phyloP scores from a whole-genome alignment of 2,113 vertebrate species.

The Bujurquina vittata region DNA sequence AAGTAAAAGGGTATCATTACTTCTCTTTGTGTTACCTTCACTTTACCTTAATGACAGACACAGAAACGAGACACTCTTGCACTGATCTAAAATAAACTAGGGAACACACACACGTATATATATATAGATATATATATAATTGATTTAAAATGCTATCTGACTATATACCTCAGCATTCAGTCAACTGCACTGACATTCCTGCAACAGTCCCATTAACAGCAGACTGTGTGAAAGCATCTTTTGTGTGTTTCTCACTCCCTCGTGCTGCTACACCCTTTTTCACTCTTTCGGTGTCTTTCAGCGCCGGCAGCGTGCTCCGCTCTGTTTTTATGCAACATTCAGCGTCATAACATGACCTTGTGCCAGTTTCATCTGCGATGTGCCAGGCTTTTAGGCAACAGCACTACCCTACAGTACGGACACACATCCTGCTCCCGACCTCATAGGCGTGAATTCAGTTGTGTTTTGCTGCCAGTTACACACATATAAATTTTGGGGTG shows the following conservation, averaged over 20 bases:
- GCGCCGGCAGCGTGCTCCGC: slow-evolving; percentile 10
- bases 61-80: neutral
- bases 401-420: slow-evolving; percentile 34
- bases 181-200: neutral
- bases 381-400: slow-evolving; percentile 16
- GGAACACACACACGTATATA: too few species aligned
- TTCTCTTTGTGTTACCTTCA: neutral
- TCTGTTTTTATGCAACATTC: slow-evolving; percentile 45
- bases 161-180: neutral
- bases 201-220: slow-evolving; percentile 4
- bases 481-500: slow-evolving; percentile 7
- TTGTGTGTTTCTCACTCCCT: slow-evolving; percentile 43
- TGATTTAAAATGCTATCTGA: neutral
- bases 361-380: slow-evolving; percentile 44
- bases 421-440: slow-evolving; percentile 16
- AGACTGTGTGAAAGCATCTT: slow-evolving; percentile 60
- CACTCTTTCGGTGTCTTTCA: slow-evolving; percentile 41
- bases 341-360: slow-evolving; percentile 50
- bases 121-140: too few species aligned
- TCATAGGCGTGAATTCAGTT: slow-evolving; percentile 33
- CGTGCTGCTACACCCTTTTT: slow-evolving; percentile 17
- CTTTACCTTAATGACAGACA: neutral
- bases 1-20: neutral
- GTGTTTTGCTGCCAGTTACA: slow-evolving; percentile 3
- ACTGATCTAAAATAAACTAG: neutral